These are phyloP conservation scores for Mormyrus lacerda DNA, from an alignment of 2,113 vertebrate genomes.

Conservation along the genomic window DNA sequence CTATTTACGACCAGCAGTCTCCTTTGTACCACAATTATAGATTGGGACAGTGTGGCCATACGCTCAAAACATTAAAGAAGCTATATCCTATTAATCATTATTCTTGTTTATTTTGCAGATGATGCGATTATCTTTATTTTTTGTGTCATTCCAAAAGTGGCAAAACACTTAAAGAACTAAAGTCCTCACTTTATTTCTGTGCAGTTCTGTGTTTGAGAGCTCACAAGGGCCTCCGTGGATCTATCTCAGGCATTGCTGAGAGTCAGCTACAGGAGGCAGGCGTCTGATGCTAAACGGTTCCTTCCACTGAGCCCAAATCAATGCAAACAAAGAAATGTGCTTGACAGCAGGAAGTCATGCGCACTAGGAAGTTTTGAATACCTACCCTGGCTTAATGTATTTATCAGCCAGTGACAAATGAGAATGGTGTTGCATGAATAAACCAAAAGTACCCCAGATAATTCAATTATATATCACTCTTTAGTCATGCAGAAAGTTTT, in stretches of 20 bases:
- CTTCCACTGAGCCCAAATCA: neutral
- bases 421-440: neutral
- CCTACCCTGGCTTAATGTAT: neutral
- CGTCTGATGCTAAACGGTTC: neutral
- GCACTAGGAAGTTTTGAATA: neutral
- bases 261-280: neutral
- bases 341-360: neutral
- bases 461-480: neutral
- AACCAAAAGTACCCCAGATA: neutral
- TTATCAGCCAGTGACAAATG: neutral
- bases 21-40: neutral
- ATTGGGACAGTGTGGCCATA: neutral
- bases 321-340: neutral
- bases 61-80: neutral
- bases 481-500: neutral
- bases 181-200: neutral
- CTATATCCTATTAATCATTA: neutral
- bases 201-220: neutral
- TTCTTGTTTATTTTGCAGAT: neutral
- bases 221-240: neutral
- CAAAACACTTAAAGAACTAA: neutral
- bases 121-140: neutral
- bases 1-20: conserved; percentile 24
- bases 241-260: neutral
- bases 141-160: neutral